Percentiles rank a stretch among this genome's conserved stretches.
Evolutionary conservation across 2,113 vertebrate species (phyloP).

Genomic region (Passer domesticus): DNA sequence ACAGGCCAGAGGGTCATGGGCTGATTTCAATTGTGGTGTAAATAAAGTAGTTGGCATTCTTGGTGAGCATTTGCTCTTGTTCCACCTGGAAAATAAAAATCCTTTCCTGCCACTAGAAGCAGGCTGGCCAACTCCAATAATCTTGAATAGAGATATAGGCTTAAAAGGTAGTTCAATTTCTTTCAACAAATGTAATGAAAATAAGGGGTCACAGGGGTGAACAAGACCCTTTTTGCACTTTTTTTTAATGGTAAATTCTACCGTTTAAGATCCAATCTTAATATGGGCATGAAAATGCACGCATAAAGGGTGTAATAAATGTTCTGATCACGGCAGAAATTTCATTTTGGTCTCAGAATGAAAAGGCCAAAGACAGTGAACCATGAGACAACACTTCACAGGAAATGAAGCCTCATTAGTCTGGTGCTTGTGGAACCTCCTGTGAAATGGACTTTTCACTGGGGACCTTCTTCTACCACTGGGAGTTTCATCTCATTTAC

Average conservation of each 20-base stretch:
- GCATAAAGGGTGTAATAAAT: background rate
- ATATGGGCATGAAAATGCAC: background rate
- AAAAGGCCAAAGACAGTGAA: background rate
- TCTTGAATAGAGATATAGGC: background rate
- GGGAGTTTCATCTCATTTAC: background rate
- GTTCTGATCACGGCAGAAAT: background rate
- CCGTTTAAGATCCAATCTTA: background rate
- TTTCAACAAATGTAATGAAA: background rate
- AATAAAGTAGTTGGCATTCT: background rate
- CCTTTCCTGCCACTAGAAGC: background rate
- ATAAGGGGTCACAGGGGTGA: background rate
- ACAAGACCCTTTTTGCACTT: background rate
- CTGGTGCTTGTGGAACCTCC: background rate
- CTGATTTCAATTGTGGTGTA: background rate
- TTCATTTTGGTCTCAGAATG: background rate
- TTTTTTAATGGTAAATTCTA: background rate
- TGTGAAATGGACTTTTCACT: background rate
- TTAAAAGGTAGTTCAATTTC: background rate
- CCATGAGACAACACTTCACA: background rate
- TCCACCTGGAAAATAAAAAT: background rate
- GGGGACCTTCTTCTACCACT: background rate
- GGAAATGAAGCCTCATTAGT: background rate
- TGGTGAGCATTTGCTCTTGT: background rate
- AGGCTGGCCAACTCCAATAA: background rate
- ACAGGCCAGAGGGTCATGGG: background rate